Evolutionary conservation across 2,888 invertebrate species (phyloP).

Genomic region (Eupeodes latifasciatus): DNA sequence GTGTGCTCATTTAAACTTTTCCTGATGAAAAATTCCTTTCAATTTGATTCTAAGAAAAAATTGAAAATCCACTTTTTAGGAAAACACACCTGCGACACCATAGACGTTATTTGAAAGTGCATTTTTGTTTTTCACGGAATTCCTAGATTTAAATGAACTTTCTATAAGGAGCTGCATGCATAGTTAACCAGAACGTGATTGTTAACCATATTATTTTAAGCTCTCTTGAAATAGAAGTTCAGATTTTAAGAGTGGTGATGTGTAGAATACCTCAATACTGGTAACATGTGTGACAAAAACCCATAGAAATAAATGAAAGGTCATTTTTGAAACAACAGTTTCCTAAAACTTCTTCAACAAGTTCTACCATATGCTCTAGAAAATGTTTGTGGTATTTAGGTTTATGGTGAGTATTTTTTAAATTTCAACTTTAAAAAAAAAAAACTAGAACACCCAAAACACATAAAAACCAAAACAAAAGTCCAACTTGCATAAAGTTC

Average conservation of each 20-base stretch:
- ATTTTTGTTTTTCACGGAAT: neutral
- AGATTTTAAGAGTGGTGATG: neutral
- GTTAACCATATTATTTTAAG: constrained; percentile 35
- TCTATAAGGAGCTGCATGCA: neutral
- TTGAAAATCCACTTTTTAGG: neutral
- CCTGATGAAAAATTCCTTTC: neutral
- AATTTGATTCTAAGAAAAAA: constrained; percentile 7
- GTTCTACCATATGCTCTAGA: neutral
- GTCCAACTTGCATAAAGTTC: neutral
- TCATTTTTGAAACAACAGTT: neutral
- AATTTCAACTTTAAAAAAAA: neutral
- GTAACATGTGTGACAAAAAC: constrained; percentile 6
- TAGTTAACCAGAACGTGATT: constrained; percentile 35
- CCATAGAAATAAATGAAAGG: neutral
- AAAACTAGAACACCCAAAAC: neutral
- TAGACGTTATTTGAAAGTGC: neutral
- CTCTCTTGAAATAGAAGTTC: neutral
- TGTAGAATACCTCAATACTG: neutral
- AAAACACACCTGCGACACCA: constrained; percentile 25
- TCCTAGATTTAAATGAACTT: neutral
- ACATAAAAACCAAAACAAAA: neutral
- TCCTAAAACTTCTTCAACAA: neutral
- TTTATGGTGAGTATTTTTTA: neutral
- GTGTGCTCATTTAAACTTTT: constrained; percentile 62
- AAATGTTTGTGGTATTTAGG: constrained; percentile 9